Percentiles rank a stretch among this genome's conserved stretches.
Evolutionary conservation across 2,888 invertebrate species (phyloP).

Genomic region (Thumatha senex): DNA sequence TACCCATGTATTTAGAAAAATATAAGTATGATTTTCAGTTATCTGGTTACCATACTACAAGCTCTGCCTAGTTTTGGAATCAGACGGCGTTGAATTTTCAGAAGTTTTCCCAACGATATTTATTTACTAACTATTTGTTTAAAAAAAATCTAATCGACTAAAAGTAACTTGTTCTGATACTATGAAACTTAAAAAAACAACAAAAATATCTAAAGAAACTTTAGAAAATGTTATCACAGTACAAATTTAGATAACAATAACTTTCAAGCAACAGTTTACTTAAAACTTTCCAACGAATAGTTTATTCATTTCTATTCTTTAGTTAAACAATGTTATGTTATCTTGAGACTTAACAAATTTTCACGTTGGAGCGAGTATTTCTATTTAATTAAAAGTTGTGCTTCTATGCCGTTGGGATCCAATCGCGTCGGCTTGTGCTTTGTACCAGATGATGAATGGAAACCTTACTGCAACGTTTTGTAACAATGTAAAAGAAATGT

Average conservation of each 20-base stretch:
- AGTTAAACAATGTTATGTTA: constrained; percentile 54
- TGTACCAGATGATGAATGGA: constrained; percentile 49
- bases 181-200: too few species aligned
- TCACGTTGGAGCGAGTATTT: constrained; percentile 51
- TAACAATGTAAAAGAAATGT: constrained; percentile 20
- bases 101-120: too few species aligned
- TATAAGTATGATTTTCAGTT: too few species aligned
- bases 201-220: background rate
- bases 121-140: too few species aligned
- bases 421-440: constrained; percentile 40
- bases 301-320: constrained; percentile 32
- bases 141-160: too few species aligned
- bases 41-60: too few species aligned
- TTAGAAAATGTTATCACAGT: background rate
- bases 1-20: too few species aligned
- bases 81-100: too few species aligned
- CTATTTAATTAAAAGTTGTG: constrained; percentile 69
- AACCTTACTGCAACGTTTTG: constrained; percentile 25
- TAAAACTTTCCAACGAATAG: constrained; percentile 18
- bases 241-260: constrained; percentile 3
- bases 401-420: constrained; percentile 51
- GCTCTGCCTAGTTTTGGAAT: too few species aligned
- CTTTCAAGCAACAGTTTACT: constrained; percentile 1
- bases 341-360: constrained; percentile 59
- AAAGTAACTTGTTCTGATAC: too few species aligned